Evolutionary conservation across 2,113 vertebrate species (phyloP).

Genomic region (Mugil cephalus): DNA sequence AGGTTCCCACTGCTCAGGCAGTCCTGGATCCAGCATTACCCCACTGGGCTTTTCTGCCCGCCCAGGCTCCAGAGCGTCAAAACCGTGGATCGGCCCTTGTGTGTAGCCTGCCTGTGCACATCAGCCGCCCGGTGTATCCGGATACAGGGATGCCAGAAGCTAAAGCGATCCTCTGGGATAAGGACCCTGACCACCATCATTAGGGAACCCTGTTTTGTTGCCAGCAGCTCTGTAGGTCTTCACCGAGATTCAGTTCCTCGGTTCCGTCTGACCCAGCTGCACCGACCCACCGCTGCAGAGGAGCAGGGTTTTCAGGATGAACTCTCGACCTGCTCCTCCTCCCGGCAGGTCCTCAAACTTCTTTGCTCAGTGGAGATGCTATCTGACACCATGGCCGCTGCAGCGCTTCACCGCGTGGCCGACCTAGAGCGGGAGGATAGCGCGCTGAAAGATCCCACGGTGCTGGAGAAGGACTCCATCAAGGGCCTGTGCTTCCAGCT

Average conservation of each 20-base stretch:
- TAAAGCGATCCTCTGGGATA: conserved; percentile 35
- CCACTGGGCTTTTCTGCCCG: neutral
- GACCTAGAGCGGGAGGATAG: conserved; percentile 81
- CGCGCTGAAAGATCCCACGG: conserved; percentile 67
- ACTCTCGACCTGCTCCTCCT: conserved; percentile 77
- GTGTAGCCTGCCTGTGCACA: conserved; percentile 43
- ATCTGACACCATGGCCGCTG: conserved; percentile 84
- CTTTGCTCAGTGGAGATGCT: conserved; percentile 76
- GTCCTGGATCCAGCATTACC: conserved; percentile 22
- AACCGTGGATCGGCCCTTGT: neutral
- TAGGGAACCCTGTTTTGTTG: conserved; percentile 68
- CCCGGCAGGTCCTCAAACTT: conserved; percentile 84
- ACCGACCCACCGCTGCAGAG: conserved; percentile 66
- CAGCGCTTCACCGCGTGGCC: conserved; percentile 87
- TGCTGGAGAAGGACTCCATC: conserved; percentile 83
- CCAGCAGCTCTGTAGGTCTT: conserved; percentile 68
- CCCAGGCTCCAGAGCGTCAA: conserved; percentile 8
- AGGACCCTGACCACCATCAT: conserved; percentile 71
- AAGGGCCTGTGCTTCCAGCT: conserved; percentile 86
- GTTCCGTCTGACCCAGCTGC: conserved; percentile 60
- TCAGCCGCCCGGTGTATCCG: conserved; percentile 32
- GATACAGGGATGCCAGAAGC: conserved; percentile 29
- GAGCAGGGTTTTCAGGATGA: conserved; percentile 74
- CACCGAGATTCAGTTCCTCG: conserved; percentile 51
- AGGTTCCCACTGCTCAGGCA: conserved; percentile 52